phyloP scores from a whole-genome alignment of 1,140 invertebrate species.

The Caenorhabditis elegans region WBcel235 BX284606.5:4652001-4652500 shows the following conservation, averaged over 20 bases:
- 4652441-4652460: too few species aligned
- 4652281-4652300: slow-evolving; percentile 21
- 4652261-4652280: slow-evolving; percentile 30
- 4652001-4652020: background rate
- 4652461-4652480: too few species aligned
- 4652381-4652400: too few species aligned
- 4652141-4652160: background rate
- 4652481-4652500: too few species aligned
- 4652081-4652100: background rate
- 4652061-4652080: too few species aligned
- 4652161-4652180: slow-evolving; percentile 30
- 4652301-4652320: background rate
- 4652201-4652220: slow-evolving; percentile 14
- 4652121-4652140: background rate
- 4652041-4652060: too few species aligned
- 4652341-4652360: too few species aligned
- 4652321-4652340: too few species aligned
- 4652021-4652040: too few species aligned
- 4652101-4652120: background rate
- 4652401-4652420: too few species aligned
- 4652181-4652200: background rate
- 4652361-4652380: too few species aligned
- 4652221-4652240: slow-evolving; percentile 21
- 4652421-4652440: too few species aligned
- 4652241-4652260: background rate